Evolutionary conservation across 2,797 vertebrate genomes (phyloP), one percentile per base, ranked within the genome.

Genomic region (Bradypus variegatus): DNA sequence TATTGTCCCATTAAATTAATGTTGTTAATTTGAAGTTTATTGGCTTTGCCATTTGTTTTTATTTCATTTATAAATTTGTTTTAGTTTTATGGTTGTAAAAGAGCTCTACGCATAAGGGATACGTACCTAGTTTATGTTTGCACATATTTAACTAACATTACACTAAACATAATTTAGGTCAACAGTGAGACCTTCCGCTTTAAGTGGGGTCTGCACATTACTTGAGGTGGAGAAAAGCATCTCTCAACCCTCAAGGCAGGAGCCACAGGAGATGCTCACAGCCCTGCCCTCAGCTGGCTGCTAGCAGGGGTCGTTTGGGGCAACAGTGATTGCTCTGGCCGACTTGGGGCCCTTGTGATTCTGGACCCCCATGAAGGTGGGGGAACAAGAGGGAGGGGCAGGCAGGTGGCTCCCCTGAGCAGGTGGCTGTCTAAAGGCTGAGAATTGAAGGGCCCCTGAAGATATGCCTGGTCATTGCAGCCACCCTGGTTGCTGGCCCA

Each of bases 11-110:
- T 96, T 94, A 95, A 95, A 96, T 95, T 95, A 95, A 95, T 86
- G 93, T n/a, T 90, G 95, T 95, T 96, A 95, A 95, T 96, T 95
- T 94, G 92, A 94, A 94, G 94, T 96, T 92, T 94, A 96, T 94
- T 94, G 95, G 93, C 78, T 95, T 95, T 93, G 62, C 77, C 81
- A 72, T 96, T 95, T 92, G 92, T 88, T 93, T 95, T 95, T 94
- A 95, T 96, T 95, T 95, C 92, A 88, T 84, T 94, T 94, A 94
- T 95, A 95, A 94, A 94, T 96, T 88, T 89, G 89, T 90, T 92
- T 89, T 91, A 55, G 91, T 82, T 92, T 91, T 92, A 93, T 25
- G 92, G 58, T 45, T 92, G 48, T 53, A 78, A 62, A 93, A 92
- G 88, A 88, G 88, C 69, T 78, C 55, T 18, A 13, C 2, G 10